A percentile compares a stretch with the other conserved stretches of the same genome.
Evolutionary conservation across 2,888 invertebrate species (phyloP).

Genomic region (Oscheius onirici): DNA sequence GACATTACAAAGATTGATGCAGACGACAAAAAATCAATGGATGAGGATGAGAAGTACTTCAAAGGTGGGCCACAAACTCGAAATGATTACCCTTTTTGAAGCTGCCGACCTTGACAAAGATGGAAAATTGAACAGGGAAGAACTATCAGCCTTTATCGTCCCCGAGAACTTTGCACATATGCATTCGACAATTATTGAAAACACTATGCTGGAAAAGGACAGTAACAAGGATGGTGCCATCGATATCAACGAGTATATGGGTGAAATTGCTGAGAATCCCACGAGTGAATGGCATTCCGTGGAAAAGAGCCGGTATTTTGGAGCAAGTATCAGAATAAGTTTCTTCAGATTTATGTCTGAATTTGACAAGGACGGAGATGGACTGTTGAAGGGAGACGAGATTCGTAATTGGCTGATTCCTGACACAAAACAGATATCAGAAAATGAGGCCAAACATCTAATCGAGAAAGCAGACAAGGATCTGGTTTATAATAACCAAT

Average conservation of each 20-base stretch:
- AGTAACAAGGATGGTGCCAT: conserved; percentile 84
- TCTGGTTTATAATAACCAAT: conserved; percentile 50
- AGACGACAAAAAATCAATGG: conserved; percentile 73
- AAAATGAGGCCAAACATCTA: conserved; percentile 73
- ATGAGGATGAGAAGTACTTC: conserved; percentile 88
- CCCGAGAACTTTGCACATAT: conserved; percentile 92
- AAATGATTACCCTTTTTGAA: conserved; percentile 36
- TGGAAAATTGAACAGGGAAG: conserved; percentile 80
- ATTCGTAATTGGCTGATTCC: conserved; percentile 81
- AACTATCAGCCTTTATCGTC: conserved; percentile 88
- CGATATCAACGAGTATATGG: conserved; percentile 85
- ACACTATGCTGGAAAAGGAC: conserved; percentile 86
- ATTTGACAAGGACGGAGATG: conserved; percentile 86
- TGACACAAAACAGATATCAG: conserved; percentile 54
- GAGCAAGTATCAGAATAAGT: background rate
- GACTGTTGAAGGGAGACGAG: conserved; percentile 82
- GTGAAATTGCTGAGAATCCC: conserved; percentile 74
- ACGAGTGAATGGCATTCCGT: conserved; percentile 54
- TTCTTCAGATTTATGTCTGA: conserved; percentile 82
- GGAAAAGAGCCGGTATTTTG: conserved; percentile 72
- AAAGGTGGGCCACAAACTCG: conserved; percentile 77
- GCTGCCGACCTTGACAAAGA: conserved; percentile 84
- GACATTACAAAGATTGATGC: conserved; percentile 73
- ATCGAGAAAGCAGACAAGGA: conserved; percentile 81
- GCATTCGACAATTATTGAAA: conserved; percentile 74